A percentile compares a stretch with the other conserved stretches of the same genome.
phyloP scores from a whole-genome alignment of 1,140 invertebrate species.

The Neodiprion fabricii region DNA sequence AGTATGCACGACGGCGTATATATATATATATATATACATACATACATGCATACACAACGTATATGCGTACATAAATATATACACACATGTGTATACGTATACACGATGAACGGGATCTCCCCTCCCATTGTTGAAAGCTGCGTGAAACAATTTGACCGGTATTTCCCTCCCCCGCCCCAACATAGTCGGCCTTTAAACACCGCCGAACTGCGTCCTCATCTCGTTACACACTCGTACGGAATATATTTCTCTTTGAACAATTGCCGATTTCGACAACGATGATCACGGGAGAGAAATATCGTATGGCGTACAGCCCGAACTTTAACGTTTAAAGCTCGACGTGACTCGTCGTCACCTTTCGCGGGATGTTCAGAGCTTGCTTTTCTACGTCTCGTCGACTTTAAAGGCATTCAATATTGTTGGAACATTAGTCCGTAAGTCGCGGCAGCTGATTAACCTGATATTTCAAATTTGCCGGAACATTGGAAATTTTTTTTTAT shows the following conservation, averaged over 20 bases:
- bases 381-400: too few species aligned
- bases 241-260: background rate
- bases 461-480: too few species aligned
- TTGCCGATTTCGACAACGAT: background rate
- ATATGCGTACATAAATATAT: conserved; percentile 6
- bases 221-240: background rate
- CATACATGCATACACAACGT: conserved; percentile 27
- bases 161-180: conserved; percentile 20
- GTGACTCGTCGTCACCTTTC: too few species aligned
- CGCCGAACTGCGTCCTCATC: background rate
- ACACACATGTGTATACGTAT: conserved; percentile 23
- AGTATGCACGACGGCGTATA: conserved; percentile 36
- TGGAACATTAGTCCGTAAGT: too few species aligned
- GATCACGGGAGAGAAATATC: too few species aligned
- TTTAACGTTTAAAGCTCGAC: too few species aligned
- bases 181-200: background rate
- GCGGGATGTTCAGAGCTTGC: too few species aligned
- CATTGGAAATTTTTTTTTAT: too few species aligned
- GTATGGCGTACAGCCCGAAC: too few species aligned
- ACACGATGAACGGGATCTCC: background rate
- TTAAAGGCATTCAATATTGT: too few species aligned
- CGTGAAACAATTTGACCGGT: conserved; percentile 34
- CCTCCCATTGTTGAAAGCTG: background rate
- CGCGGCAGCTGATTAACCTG: too few species aligned
- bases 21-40: background rate